These are phyloP conservation scores for Vesta saturnalis DNA, from an alignment of 2,888 invertebrate species.

Conservation along the genomic window DNA sequence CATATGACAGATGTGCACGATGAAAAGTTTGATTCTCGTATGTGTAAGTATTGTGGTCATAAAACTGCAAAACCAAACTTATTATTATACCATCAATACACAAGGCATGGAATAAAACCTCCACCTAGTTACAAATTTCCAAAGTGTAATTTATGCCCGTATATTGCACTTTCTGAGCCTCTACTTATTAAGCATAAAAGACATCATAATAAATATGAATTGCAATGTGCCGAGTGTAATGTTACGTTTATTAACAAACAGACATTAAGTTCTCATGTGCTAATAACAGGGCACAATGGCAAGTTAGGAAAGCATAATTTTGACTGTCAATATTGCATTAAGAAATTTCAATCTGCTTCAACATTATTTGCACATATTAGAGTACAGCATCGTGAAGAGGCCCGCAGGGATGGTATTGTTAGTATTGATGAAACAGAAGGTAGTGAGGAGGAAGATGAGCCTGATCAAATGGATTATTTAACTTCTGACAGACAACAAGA, in stretches of 20 bases:
- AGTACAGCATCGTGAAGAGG: conserved; percentile 71
- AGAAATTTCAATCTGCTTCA: conserved; percentile 73
- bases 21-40: conserved; percentile 77
- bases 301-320: conserved; percentile 53
- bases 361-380: conserved; percentile 79
- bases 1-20: conserved; percentile 85
- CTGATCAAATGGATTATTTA: conserved; percentile 53
- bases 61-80: conserved; percentile 78
- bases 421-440: conserved; percentile 65
- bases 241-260: conserved; percentile 63
- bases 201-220: conserved; percentile 67
- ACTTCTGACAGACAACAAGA: conserved; percentile 44
- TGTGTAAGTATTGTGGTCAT: conserved; percentile 88
- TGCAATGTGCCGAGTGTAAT: conserved; percentile 68
- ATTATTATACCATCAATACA: conserved; percentile 80
- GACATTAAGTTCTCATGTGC: conserved; percentile 65
- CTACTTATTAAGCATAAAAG: conserved; percentile 77
- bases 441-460: conserved; percentile 64
- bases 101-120: conserved; percentile 78
- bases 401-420: conserved; percentile 73
- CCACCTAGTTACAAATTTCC: conserved; percentile 78
- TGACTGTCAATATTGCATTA: conserved; percentile 79
- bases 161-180: conserved; percentile 77
- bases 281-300: conserved; percentile 67
- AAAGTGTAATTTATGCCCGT: conserved; percentile 79